Evolutionary conservation across 92 coral and sea anemone species (phyloP), one percentile per base, ranked within the genome.

Genomic region (Meandrina meandrites): DNA sequence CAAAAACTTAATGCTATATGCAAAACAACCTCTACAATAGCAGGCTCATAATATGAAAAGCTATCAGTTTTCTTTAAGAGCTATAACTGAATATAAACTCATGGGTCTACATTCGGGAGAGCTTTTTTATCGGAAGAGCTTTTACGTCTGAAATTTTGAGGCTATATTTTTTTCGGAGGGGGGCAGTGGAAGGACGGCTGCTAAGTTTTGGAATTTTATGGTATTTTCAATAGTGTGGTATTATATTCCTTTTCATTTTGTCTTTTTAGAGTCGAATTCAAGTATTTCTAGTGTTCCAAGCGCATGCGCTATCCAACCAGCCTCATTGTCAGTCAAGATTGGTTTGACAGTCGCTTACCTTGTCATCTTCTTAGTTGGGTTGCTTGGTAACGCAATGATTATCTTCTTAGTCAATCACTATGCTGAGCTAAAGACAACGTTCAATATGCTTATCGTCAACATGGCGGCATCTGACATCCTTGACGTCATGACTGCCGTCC

Each of bases 401-500:
- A 87, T 92, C 51, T 90, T 89, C 50, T 68, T 92, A 1, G 83
- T 90, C 37, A 75, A 76, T n/a, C 73, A 82, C 62, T 86, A 82
- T 75, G 82, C 90, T 3, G 80, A 90, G 64, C 68, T 86, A 11
- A 90, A 90, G 82, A 92, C 87, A 17, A 85, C 88, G 16, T 92
- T 92, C 40, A 89, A 92, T 57, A 74, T 73, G 30, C 83, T 92
- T 17, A 89, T 92, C 40, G 82, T 92, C 19, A 89, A 90, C 91
- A 89, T 92, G 92, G 94, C 94, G 74, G 81, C 84, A 17, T 86
- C 92, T 30, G 94, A 92, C 28, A 89, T 92, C 12, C 84, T 92
- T 7, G 92, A 84, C 75, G 81, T 85, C n/a, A 10, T 92, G 8
- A 87, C 80, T 1, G 91, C 86, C 3, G 50, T 69, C 24, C 91